These are phyloP conservation scores for Perccottus glenii DNA, from an alignment of 2,113 vertebrate species.

Conservation along the genomic window DNA sequence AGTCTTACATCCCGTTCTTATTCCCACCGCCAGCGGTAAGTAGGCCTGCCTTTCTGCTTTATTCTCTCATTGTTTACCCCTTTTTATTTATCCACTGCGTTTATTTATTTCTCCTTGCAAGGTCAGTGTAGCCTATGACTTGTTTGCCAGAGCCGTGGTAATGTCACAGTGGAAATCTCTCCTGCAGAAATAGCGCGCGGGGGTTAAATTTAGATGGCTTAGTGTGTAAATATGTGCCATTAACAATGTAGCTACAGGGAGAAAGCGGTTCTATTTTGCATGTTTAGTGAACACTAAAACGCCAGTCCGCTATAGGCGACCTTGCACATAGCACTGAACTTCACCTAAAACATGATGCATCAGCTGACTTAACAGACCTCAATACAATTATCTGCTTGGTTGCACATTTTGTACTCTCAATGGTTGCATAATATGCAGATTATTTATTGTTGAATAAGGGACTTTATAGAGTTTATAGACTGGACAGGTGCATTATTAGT, in stretches of 20 bases:
- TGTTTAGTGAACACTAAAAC: no score
- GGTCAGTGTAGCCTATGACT: constrained; percentile 16
- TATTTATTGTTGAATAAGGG: no score
- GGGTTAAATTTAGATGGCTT: constrained; percentile 66
- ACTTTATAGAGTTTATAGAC: neutral
- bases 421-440: no score
- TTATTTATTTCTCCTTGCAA: neutral
- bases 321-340: no score
- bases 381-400: no score
- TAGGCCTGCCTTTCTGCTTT: constrained; percentile 41
- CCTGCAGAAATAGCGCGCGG: constrained; percentile 42
- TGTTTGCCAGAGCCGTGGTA: constrained; percentile 18
- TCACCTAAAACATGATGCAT: no score
- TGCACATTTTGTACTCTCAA: no score
- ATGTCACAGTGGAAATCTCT: constrained; percentile 58
- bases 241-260: constrained; percentile 32
- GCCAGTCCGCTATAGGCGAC: no score
- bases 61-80: neutral
- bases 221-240: constrained; percentile 46
- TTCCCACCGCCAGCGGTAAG: constrained; percentile 40
- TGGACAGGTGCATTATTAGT: neutral
- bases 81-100: neutral
- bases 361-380: no score
- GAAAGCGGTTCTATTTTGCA: neutral
- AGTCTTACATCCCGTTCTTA: constrained; percentile 17